Conservation (phyloP, 2,797 vertebrate genomes). For the Thamnophis elegans region DNA sequence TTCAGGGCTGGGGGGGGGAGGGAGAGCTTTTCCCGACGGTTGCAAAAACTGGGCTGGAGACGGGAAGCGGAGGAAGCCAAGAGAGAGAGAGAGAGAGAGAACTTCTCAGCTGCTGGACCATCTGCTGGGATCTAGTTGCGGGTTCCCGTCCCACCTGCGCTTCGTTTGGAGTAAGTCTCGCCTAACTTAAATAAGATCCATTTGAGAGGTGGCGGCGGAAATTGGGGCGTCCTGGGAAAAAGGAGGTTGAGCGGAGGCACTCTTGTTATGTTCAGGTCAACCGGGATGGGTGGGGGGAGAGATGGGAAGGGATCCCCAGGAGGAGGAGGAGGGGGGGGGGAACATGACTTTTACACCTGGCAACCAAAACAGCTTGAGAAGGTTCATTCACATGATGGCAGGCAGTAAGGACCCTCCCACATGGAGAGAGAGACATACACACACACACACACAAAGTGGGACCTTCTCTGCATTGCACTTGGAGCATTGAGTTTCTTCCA, state of each 20-base stretch:
- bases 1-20: no score
- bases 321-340: no score
- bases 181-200: not conserved
- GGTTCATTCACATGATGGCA: not conserved
- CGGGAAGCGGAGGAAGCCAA: not conserved
- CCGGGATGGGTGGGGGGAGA: not conserved
- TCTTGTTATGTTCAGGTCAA: not conserved
- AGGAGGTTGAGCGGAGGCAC: not conserved
- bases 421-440: not conserved
- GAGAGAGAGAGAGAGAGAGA: no score
- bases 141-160: not conserved
- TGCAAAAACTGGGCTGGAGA: not conserved
- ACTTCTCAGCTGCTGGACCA: not conserved
- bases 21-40: not conserved
- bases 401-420: not conserved
- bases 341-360: not conserved
- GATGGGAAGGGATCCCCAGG: not conserved
- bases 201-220: no score
- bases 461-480: not conserved
- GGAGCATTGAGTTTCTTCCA: not conserved
- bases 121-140: conserved; percentile 11
- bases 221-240: not conserved
- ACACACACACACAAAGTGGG: not conserved
- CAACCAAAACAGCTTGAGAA: not conserved
- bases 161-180: not conserved